phyloP scores from a whole-genome alignment of 2,888 invertebrate genomes.

The Steromphala cineraria region DNA sequence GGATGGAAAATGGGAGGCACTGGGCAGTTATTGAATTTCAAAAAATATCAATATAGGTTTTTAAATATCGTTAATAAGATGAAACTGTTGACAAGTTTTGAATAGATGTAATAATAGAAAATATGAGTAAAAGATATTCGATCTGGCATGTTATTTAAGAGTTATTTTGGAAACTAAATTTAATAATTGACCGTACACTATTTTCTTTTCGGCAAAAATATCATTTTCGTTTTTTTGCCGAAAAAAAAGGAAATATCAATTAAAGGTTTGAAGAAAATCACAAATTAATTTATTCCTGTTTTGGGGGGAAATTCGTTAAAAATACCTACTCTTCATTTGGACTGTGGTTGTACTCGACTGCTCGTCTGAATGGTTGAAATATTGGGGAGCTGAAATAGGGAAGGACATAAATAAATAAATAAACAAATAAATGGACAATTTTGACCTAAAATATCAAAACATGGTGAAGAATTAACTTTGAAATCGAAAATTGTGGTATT shows the following conservation, averaged over 20 bases:
- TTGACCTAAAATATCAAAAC: neutral
- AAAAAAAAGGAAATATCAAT: too few species aligned
- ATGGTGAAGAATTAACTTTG: neutral
- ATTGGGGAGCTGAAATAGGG: neutral
- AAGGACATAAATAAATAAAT: neutral
- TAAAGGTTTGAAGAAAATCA: too few species aligned
- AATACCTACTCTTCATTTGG: slow-evolving; percentile 5
- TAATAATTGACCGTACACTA: too few species aligned
- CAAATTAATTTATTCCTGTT: too few species aligned
- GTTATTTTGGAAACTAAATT: too few species aligned
- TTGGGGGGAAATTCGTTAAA: neutral
- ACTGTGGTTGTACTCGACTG: neutral
- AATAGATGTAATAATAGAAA: too few species aligned
- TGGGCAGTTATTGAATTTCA: neutral
- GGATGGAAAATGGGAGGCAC: neutral
- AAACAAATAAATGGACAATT: neutral
- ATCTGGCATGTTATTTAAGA: too few species aligned
- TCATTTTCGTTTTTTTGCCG: too few species aligned
- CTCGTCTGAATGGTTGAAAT: neutral
- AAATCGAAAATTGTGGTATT: neutral
- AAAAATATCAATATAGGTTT: neutral
- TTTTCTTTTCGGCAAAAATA: too few species aligned
- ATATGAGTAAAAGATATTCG: too few species aligned
- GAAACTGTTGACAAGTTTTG: neutral
- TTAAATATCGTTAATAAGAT: neutral